Evolutionary conservation across 64 coral and sea anemone species (phyloP).

Genomic region (Pocillopora damicornis): DNA sequence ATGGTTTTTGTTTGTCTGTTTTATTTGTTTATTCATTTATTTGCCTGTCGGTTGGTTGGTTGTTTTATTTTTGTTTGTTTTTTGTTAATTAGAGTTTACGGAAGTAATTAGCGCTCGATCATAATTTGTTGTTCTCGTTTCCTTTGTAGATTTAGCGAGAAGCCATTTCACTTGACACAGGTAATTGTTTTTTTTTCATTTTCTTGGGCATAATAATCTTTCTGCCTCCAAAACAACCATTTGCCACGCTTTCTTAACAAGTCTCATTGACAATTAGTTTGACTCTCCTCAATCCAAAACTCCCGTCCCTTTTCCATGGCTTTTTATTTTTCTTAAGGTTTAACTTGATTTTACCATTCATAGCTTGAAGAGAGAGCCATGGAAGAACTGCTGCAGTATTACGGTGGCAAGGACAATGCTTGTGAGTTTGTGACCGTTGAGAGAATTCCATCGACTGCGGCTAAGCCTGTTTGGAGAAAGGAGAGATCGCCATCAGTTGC

Average conservation of each 20-base stretch:
- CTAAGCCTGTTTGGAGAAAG: conserved; percentile 56
- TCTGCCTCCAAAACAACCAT: no score
- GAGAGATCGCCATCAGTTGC: conserved; percentile 16
- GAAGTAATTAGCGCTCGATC: no score
- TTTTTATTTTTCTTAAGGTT: no score
- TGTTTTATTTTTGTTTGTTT: not conserved
- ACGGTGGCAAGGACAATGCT: conserved; percentile 47
- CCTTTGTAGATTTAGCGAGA: conserved; percentile 8
- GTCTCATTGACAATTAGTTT: no score
- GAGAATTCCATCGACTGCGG: conserved; percentile 40
- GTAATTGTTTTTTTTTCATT: not conserved
- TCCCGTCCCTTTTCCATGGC: no score
- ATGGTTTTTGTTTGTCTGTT: not conserved
- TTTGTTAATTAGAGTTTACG: no score
- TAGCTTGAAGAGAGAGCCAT: conserved; percentile 69
- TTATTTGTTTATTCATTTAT: not conserved
- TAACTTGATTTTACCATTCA: not conserved
- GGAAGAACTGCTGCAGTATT: conserved; percentile 52
- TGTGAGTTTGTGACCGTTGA: conserved; percentile 59
- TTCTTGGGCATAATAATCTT: no score
- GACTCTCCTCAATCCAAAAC: no score
- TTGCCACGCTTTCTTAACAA: no score
- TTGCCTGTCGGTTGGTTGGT: not conserved
- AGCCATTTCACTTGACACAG: conserved; percentile 46
- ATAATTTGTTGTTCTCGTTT: not conserved